Conservation (phyloP, 64 coral and sea anemone genomes). For the Dendrophyllia cribrosa region DNA sequence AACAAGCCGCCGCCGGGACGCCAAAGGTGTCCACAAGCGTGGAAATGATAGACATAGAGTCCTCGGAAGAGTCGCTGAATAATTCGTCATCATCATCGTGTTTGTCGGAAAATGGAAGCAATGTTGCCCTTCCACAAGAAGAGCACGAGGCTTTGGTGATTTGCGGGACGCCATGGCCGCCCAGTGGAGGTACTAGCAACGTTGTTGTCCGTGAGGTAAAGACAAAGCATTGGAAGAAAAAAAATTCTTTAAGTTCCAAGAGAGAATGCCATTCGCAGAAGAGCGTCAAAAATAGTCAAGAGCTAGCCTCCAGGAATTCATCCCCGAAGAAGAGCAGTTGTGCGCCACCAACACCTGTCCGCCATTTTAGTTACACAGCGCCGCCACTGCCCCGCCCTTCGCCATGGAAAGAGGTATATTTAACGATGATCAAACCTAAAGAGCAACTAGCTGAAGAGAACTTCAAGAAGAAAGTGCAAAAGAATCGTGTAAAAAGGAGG, state of each 20-base stretch:
- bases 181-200: neutral
- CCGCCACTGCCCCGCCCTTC: conserved; percentile 6
- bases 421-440: neutral
- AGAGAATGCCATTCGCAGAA: too few species aligned
- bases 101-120: neutral
- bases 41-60: neutral
- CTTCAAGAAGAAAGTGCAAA: neutral
- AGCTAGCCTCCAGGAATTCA: neutral
- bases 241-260: neutral
- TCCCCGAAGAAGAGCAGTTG: neutral
- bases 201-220: neutral
- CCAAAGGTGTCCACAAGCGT: neutral
- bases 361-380: neutral
- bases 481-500: neutral
- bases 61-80: neutral
- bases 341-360: neutral
- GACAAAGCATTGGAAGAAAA: neutral
- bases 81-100: neutral
- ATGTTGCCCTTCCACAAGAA: neutral
- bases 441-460: neutral
- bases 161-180: neutral
- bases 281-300: neutral
- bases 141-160: neutral
- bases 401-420: conserved; percentile 18
- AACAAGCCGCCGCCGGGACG: neutral